Base-by-base conservation (phyloP, 2,113 vertebrate species). In the Mormoops blainvillei region DNA sequence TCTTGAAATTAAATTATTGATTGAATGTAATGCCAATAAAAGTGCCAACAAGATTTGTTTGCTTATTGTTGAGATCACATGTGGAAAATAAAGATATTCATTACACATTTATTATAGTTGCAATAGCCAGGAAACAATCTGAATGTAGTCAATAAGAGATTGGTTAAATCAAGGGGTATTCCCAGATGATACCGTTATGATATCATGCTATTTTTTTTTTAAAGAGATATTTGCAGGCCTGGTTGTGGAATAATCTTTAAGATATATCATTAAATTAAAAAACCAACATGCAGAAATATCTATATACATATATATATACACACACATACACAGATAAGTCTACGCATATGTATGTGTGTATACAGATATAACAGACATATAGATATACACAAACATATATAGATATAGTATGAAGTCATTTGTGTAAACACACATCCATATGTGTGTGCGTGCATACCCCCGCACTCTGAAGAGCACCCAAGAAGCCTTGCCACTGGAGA, bases 1-100 rank as follows among this genome's bases (percentile, higher is more conserved):
- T 88, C 43, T 31, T 58, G 38, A 87, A 91, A 93, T 82, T 76
- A 74, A 74, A 82, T 91, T 74, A 82, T 58, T 87, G n/a, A 76
- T 67, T 82, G 48, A 87, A 91, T 83, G 10, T 61, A 70, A 83
- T 54, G 16, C 7, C 16, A 67, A 73, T 86, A 94, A 96, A 90
- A 73, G 52, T 89, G 78, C 56, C 78, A 81, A 38, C n/a, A 87
- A 48, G 22, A 14, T 54, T 52, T 85, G 92, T 86, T 89, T 52
- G 43, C 52, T 85, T 88, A 68, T 61, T 92, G n/a, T 48, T 63
- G 71, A 89, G 65, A 50, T 74, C 48, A 81, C 15, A 36, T 58
- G 28, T 68, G 12, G 12, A 24, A 68, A 84, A 85, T 84, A 71
- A 96, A 96, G 76, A 63, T 91, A 58, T 70, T 77, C 36, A 77